phyloP scores from a whole-genome alignment of 2,888 invertebrate genomes.

The Tetropium fuscum region DNA sequence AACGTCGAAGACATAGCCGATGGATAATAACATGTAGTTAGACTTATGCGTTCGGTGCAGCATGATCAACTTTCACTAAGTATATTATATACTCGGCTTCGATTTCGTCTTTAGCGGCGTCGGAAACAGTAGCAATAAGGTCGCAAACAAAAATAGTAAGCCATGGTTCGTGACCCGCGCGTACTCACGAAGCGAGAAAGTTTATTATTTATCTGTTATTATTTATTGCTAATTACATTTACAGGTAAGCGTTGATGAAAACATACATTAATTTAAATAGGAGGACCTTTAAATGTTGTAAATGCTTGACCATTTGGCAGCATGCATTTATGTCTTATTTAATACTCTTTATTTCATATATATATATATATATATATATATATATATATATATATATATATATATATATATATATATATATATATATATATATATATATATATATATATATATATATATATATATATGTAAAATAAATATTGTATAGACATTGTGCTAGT shows the following conservation, averaged over 20 bases:
- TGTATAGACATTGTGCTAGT: too few species aligned
- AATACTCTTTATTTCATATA: too few species aligned
- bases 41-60: constrained; percentile 7
- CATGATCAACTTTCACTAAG: constrained; percentile 17
- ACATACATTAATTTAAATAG: too few species aligned
- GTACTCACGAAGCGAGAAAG: constrained; percentile 42
- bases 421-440: too few species aligned
- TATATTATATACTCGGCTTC: background rate
- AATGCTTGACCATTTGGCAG: too few species aligned
- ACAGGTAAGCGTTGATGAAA: constrained; percentile 46
- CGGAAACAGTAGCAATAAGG: constrained; percentile 8
- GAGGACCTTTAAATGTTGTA: too few species aligned
- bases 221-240: constrained; percentile 47
- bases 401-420: too few species aligned
- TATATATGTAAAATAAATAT: too few species aligned
- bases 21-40: constrained; percentile 4
- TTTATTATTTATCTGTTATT: constrained; percentile 47
- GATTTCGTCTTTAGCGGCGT: constrained; percentile 4
- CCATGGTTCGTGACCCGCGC: constrained; percentile 32
- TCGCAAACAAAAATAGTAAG: constrained; percentile 29
- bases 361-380: too few species aligned
- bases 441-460: too few species aligned
- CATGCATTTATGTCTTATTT: too few species aligned
- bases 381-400: too few species aligned
- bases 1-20: constrained; percentile 17